Evolutionary conservation across 2,113 vertebrate genomes (phyloP).

Genomic region (Thalassoma bifasciatum): DNA sequence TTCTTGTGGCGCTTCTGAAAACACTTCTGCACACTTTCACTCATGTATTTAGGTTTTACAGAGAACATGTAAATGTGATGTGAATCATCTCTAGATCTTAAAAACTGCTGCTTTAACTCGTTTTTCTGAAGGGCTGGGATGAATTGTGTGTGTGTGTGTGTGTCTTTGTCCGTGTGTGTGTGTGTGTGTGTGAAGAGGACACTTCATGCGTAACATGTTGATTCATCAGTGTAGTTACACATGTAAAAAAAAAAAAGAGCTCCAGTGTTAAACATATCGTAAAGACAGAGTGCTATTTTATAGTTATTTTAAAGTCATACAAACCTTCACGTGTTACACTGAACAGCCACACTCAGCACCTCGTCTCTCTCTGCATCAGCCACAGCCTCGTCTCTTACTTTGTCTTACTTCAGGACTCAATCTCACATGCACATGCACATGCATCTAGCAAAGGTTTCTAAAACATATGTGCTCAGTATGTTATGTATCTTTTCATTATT

Average conservation of each 20-base stretch:
- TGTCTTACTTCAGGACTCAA: slow-evolving; percentile 13
- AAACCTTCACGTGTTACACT: neutral
- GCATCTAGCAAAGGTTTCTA: slow-evolving; percentile 32
- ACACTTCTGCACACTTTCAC: slow-evolving; percentile 2
- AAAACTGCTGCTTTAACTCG: neutral
- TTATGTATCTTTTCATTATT: slow-evolving; percentile 65
- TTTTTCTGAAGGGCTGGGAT: neutral
- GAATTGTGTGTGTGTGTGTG: neutral
- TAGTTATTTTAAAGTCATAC: neutral
- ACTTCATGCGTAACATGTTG: neutral
- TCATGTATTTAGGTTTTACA: slow-evolving; percentile 22
- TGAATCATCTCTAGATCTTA: neutral
- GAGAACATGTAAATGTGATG: neutral
- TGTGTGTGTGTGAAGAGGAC: neutral
- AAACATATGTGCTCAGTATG: slow-evolving; percentile 43
- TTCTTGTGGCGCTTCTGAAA: slow-evolving; percentile 9
- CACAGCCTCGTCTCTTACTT: neutral
- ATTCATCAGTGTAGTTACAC: neutral
- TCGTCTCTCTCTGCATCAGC: neutral
- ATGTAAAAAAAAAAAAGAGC: neutral
- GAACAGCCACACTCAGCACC: neutral
- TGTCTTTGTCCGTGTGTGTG: neutral
- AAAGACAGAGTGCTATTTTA: neutral
- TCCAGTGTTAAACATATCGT: neutral
- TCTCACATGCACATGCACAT: slow-evolving; percentile 20